phyloP scores from a whole-genome alignment of 2,113 vertebrate species.

The Gnathonemus longibarbis region DNA sequence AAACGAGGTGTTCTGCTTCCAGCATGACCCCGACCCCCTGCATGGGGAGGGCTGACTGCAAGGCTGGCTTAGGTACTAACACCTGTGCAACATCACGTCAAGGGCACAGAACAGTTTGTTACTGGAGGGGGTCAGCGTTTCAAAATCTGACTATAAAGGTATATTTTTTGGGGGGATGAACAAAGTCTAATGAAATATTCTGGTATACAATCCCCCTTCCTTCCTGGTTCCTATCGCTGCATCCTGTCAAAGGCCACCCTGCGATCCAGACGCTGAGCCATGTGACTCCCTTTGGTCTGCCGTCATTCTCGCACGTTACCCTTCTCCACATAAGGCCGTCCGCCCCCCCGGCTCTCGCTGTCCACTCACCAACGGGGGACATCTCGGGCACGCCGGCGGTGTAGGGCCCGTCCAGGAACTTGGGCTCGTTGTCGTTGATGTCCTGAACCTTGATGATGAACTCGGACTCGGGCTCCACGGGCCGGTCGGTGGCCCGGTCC shows the following conservation, averaged over 20 bases:
- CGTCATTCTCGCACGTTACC: neutral
- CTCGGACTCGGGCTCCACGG: conserved; percentile 78
- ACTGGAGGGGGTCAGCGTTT: neutral
- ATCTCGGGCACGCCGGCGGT: conserved; percentile 77
- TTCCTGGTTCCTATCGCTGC: neutral
- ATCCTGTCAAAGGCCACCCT: neutral
- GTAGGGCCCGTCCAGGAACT: conserved; percentile 81
- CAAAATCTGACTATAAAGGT: neutral
- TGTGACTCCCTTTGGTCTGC: neutral
- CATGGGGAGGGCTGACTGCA: neutral
- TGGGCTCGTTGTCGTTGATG: conserved; percentile 57
- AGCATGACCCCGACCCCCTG: neutral
- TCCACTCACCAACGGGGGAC: conserved; percentile 64
- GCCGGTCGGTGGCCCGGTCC: conserved; percentile 69
- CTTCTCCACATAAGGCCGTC: neutral
- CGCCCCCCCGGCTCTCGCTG: neutral
- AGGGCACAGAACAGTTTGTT: neutral
- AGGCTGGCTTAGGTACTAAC: neutral
- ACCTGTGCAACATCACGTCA: neutral
- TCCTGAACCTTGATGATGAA: conserved; percentile 75
- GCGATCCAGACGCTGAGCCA: neutral
- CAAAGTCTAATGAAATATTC: neutral
- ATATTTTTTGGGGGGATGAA: neutral
- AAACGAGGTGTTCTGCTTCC: neutral
- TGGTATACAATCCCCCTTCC: neutral